These are phyloP conservation scores for Stenodema calcarata DNA, from an alignment of 2,888 invertebrate genomes.

Conservation along the genomic window DNA sequence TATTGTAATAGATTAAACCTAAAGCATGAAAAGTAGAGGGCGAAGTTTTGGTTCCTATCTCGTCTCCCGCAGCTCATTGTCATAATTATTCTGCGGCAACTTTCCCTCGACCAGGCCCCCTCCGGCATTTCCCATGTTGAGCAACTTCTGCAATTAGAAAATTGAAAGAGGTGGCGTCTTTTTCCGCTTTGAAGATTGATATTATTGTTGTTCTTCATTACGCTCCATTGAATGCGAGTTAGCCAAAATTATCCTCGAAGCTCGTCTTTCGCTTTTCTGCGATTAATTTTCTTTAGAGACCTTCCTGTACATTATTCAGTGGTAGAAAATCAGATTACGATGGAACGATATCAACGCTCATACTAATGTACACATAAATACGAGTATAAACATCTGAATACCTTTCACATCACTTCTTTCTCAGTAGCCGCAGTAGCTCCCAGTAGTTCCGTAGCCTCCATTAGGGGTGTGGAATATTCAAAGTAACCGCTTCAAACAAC, in stretches of 20 bases:
- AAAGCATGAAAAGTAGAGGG: constrained; percentile 31
- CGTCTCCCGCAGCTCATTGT: constrained; percentile 27
- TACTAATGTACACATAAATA: no score
- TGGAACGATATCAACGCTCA: no score
- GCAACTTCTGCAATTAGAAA: constrained; percentile 22
- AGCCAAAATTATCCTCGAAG: not conserved
- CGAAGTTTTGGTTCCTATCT: constrained; percentile 23
- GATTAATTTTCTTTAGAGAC: no score
- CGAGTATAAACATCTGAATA: no score
- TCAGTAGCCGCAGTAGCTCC: no score
- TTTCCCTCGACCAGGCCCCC: not conserved
- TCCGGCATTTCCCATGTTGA: not conserved
- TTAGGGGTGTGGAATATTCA: no score
- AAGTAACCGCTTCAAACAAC: no score
- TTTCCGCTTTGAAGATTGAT: not conserved
- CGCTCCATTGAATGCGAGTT: not conserved
- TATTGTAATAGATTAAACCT: constrained; percentile 45
- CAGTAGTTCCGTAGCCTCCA: no score
- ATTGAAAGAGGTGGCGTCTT: not conserved
- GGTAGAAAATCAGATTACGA: no score
- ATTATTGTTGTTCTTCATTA: not conserved
- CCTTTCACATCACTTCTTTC: no score
- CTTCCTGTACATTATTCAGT: no score
- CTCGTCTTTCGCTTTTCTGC: no score
- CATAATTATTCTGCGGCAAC: constrained; percentile 29